Percentiles rank a stretch among this genome's conserved stretches.
Conservation (phyloP, 1,140 invertebrate genomes). For the Rhyzopertha dominica region DNA sequence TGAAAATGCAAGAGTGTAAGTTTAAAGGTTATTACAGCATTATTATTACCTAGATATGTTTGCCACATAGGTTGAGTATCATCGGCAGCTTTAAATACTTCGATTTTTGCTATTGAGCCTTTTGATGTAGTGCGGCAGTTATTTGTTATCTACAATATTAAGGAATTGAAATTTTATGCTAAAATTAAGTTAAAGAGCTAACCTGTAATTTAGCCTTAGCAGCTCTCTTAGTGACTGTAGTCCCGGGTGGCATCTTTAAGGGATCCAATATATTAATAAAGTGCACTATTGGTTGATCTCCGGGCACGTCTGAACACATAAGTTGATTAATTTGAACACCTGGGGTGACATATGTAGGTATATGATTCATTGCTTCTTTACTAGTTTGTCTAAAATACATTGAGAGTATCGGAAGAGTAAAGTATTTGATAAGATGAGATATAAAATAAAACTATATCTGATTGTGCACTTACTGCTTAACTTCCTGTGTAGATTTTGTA, state of each 20-base stretch:
- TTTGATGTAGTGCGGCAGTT: conserved; percentile 51
- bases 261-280: conserved; percentile 40
- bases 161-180: conserved; percentile 5
- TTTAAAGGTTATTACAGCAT: conserved; percentile 1
- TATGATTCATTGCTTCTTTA: no score
- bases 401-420: no score
- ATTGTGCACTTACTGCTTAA: background rate
- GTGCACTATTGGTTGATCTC: conserved; percentile 41
- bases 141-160: conserved; percentile 49
- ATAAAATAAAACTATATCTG: no score
- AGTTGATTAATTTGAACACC: conserved; percentile 40
- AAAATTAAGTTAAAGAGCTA: conserved; percentile 5
- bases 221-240: conserved; percentile 34
- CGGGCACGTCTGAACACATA: conserved; percentile 41
- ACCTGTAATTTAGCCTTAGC: conserved; percentile 39
- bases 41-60: conserved; percentile 51
- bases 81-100: conserved; percentile 49
- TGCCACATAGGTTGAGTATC: conserved; percentile 54
- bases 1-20: conserved; percentile 14
- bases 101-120: conserved; percentile 48
- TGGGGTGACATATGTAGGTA: no score
- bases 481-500: background rate
- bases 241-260: conserved; percentile 31
- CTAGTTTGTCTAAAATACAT: no score
- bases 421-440: no score